Evolutionary conservation across 2,113 vertebrate genomes (phyloP).

Genomic region (Setophaga petechia): DNA sequence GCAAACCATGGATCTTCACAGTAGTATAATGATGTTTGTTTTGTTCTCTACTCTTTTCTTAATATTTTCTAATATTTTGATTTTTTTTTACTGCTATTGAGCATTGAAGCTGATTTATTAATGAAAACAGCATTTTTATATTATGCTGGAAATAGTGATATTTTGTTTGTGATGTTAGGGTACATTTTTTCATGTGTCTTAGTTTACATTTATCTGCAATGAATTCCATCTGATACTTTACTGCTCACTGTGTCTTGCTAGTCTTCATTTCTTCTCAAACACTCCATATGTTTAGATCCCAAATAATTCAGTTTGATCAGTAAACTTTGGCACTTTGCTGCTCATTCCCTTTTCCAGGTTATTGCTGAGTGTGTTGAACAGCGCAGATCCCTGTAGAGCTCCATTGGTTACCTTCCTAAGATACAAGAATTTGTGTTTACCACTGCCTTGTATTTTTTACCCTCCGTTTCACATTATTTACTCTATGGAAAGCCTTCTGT

Average conservation of each 20-base stretch:
- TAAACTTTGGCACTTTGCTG: background rate
- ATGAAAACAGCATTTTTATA: conserved; percentile 37
- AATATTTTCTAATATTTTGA: conserved; percentile 61
- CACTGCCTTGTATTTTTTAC: background rate
- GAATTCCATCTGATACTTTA: conserved; percentile 32
- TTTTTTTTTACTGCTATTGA: conserved; percentile 6
- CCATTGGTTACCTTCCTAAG: background rate
- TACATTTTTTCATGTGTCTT: conserved; percentile 22
- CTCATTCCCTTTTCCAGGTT: conserved; percentile 53
- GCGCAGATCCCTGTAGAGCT: background rate
- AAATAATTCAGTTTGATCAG: background rate
- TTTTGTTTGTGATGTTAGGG: background rate
- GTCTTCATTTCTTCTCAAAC: conserved; percentile 23
- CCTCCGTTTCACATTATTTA: background rate
- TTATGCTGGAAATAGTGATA: conserved; percentile 18
- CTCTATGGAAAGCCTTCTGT: conserved; percentile 6
- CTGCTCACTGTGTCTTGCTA: conserved; percentile 20
- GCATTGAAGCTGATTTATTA: conserved; percentile 54
- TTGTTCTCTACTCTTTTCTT: conserved; percentile 54
- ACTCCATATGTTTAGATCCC: background rate
- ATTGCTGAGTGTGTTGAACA: background rate
- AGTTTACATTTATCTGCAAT: background rate
- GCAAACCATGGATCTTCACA: conserved; percentile 67
- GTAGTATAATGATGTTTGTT: conserved; percentile 67
- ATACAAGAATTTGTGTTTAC: background rate